phyloP scores from a whole-genome alignment of 2,797 vertebrate species.

The Cossypha heuglini region DNA sequence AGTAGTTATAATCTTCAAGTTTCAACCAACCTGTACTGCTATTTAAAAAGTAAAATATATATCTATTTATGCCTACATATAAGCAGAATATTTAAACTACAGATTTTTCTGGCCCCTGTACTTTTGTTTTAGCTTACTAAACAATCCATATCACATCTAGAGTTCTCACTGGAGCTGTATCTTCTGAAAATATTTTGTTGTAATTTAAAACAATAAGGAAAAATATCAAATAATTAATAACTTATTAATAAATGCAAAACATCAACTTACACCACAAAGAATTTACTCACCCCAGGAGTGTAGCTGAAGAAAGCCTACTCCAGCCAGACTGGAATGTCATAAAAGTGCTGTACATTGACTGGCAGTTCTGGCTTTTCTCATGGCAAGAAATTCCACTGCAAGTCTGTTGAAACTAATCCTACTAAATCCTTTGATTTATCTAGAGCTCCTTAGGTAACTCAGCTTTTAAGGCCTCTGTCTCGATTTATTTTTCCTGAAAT shows the following conservation, averaged over 20 bases:
- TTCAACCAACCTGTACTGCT: background rate
- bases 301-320: background rate
- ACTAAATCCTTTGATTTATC: background rate
- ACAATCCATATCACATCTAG: background rate
- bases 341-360: background rate
- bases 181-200: background rate
- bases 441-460: background rate
- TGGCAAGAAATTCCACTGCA: background rate
- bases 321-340: background rate
- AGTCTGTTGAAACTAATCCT: background rate
- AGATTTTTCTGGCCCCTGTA: background rate
- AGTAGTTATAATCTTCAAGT: background rate
- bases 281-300: background rate
- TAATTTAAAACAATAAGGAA: background rate
- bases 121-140: background rate
- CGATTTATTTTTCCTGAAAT: background rate
- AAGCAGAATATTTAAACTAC: background rate
- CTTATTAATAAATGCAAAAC: background rate
- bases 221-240: background rate
- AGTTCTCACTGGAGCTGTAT: fast-evolving
- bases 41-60: background rate
- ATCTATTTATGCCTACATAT: background rate
- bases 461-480: background rate
- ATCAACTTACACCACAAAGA: background rate
- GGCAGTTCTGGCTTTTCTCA: background rate